These are phyloP conservation scores for Lanius collurio DNA, from an alignment of 2,113 vertebrate genomes.

Conservation along the genomic window DNA sequence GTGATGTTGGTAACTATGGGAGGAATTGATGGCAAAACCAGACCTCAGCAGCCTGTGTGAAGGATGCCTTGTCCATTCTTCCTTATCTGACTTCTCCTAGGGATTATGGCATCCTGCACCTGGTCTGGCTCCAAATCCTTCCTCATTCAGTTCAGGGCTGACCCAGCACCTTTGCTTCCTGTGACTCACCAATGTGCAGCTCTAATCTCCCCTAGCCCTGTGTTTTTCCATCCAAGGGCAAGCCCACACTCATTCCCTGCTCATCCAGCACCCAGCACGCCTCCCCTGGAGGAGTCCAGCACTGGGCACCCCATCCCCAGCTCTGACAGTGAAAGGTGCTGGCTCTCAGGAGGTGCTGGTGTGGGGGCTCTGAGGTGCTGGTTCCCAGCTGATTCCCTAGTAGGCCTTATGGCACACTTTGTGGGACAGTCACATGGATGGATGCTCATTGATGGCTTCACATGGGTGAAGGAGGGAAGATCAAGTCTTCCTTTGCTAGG, in stretches of 20 bases:
- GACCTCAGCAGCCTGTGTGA: background rate
- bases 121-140: background rate
- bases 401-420: too few species aligned
- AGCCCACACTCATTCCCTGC: accelerated
- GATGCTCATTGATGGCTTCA: background rate
- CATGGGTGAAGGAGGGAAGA: background rate
- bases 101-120: background rate
- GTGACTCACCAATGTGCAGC: accelerated
- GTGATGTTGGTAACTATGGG: accelerated
- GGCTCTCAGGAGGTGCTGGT: background rate
- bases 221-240: background rate
- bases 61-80: background rate
- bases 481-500: background rate
- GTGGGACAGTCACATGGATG: background rate
- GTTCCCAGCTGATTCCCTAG: accelerated
- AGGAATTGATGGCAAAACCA: background rate
- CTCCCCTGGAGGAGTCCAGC: background rate
- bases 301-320: accelerated
- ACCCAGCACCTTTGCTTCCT: background rate
- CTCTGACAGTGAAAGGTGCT: accelerated
- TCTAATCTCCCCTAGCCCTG: background rate
- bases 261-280: accelerated
- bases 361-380: accelerated
- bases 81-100: background rate
- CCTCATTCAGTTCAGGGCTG: background rate